Evolutionary conservation across 92 coral and sea anemone species (phyloP).

Genomic region (Actinernus sp.): DNA sequence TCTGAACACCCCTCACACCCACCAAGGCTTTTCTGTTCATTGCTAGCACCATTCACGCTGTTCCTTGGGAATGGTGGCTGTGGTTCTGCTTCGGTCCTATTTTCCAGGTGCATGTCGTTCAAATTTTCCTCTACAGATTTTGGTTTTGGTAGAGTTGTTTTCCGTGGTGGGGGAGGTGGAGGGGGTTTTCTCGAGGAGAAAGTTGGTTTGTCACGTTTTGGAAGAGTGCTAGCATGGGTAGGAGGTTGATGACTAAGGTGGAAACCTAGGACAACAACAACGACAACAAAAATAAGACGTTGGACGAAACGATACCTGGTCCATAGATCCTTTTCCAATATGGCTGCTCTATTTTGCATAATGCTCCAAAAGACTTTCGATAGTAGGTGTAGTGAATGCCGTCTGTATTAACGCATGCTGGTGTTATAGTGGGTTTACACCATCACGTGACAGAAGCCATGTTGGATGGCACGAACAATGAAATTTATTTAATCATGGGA

Average conservation of each 20-base stretch:
- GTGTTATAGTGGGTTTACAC: too few species aligned
- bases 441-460: too few species aligned
- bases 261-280: not conserved
- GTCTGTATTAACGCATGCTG: too few species aligned
- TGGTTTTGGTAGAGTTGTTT: not conserved
- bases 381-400: too few species aligned
- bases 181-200: constrained; percentile 41
- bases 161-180: constrained; percentile 63
- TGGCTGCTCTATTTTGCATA: too few species aligned
- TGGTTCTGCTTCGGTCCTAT: not conserved
- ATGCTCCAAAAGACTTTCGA: too few species aligned
- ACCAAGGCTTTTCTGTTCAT: too few species aligned
- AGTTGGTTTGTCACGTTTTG: constrained; percentile 18
- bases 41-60: not conserved
- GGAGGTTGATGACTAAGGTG: not conserved
- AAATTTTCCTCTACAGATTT: not conserved
- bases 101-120: not conserved
- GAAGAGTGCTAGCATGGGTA: constrained; percentile 25
- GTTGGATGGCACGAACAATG: too few species aligned
- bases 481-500: too few species aligned
- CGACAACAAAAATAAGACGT: not conserved
- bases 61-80: not conserved
- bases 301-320: too few species aligned
- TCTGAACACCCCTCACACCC: not conserved
- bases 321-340: too few species aligned